Conservation (phyloP, 2,888 invertebrate species). For the Timandra comae region DNA sequence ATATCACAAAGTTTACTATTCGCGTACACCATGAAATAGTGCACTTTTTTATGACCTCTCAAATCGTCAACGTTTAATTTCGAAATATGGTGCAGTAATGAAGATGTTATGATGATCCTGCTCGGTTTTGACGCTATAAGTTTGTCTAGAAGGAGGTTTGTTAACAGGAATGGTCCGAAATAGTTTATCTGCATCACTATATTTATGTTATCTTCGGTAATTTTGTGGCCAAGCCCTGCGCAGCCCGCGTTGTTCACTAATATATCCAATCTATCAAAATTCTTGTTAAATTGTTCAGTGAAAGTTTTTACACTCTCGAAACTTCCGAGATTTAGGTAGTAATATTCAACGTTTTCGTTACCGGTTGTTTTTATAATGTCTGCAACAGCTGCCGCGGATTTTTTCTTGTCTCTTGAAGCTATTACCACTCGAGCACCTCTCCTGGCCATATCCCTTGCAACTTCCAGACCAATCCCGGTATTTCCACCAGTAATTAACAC, state of each 20-base stretch:
- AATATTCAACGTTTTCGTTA: constrained; percentile 82
- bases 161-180: constrained; percentile 83
- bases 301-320: constrained; percentile 76
- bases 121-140: constrained; percentile 53
- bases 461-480: constrained; percentile 88
- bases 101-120: constrained; percentile 63
- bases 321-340: constrained; percentile 66
- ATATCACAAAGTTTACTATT: constrained; percentile 61
- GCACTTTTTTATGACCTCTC: constrained; percentile 22
- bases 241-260: constrained; percentile 81
- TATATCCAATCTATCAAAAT: constrained; percentile 72
- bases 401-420: constrained; percentile 84
- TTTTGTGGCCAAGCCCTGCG: constrained; percentile 38
- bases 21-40: constrained; percentile 56
- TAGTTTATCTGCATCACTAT: constrained; percentile 81
- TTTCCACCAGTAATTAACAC: constrained; percentile 88
- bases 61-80: constrained; percentile 66
- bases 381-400: constrained; percentile 81
- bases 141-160: constrained; percentile 77
- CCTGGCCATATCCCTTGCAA: constrained; percentile 81
- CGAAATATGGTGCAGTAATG: constrained; percentile 40
- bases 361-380: constrained; percentile 82
- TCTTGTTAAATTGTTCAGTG: constrained; percentile 74
- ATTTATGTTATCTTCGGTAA: constrained; percentile 79
- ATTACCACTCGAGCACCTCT: constrained; percentile 82